Evolutionary conservation across 2,113 vertebrate genomes (phyloP).

Genomic region (Plotosus lineatus): DNA sequence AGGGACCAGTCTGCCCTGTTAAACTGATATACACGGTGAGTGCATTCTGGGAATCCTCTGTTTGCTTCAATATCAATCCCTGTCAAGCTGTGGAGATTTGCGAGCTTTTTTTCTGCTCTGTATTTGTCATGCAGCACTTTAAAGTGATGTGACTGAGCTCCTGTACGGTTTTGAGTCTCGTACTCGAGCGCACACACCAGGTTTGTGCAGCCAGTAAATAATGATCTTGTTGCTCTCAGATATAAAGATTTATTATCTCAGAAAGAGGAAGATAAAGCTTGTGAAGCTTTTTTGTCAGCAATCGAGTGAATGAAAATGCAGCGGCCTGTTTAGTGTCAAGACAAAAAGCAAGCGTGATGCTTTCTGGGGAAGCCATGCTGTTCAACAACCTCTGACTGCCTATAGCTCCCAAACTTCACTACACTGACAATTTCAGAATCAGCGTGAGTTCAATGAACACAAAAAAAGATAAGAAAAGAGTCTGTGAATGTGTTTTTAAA

Average conservation of each 20-base stretch:
- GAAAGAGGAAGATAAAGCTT: neutral
- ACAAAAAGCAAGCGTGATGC: conserved; percentile 20
- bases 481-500: neutral
- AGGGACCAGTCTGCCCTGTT: too few relatives aligned
- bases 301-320: neutral
- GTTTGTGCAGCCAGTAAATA: neutral
- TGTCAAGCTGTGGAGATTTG: neutral
- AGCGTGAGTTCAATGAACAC: conserved; percentile 16
- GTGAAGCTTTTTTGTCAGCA: neutral
- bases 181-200: neutral
- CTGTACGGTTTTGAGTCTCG: neutral
- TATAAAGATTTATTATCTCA: neutral
- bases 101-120: neutral
- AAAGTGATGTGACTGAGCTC: neutral
- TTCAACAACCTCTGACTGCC: conserved; percentile 24
- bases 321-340: neutral
- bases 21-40: neutral
- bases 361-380: conserved; percentile 3
- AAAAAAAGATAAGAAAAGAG: conserved; percentile 7
- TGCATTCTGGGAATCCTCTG: neutral
- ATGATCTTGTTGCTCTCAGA: neutral
- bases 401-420: conserved; percentile 12
- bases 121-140: neutral
- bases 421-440: conserved; percentile 15
- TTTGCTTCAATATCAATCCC: neutral